Conservation (phyloP, 2,113 vertebrate species). For the Beaufortia kweichowensis region DNA sequence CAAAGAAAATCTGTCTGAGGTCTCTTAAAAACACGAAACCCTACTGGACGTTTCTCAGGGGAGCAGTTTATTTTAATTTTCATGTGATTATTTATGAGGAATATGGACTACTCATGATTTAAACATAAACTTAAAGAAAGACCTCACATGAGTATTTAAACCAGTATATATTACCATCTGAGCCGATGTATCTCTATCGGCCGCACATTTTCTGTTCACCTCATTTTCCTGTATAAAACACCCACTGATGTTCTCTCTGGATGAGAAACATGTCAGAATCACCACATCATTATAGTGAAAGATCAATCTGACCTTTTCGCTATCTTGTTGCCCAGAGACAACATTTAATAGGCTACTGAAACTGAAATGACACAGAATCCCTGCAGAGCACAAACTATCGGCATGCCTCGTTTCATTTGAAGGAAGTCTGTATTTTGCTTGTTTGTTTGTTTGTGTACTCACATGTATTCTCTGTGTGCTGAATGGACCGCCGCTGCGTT, state of each 20-base stretch:
- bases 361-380: constrained; percentile 1
- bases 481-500: constrained; percentile 95
- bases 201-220: no score
- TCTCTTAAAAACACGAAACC: constrained; percentile 17
- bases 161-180: no score
- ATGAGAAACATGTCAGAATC: constrained; percentile 12
- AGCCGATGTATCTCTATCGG: no score
- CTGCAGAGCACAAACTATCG: not conserved
- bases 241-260: not conserved
- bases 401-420: not conserved
- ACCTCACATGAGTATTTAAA: no score
- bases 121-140: no score
- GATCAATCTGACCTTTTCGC: constrained; percentile 11
- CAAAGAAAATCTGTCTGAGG: constrained; percentile 13
- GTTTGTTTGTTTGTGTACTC: constrained; percentile 68
- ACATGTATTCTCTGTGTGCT: constrained; percentile 95
- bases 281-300: not conserved
- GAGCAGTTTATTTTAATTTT: no score
- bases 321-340: constrained; percentile 1
- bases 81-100: no score
- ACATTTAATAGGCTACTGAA: not conserved
- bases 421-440: no score
- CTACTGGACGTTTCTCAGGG: not conserved
- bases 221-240: not conserved
- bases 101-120: no score